These are phyloP conservation scores for Ptychochromis oligacanthus DNA, from an alignment of 2,113 vertebrate genomes.

Conservation along the genomic window DNA sequence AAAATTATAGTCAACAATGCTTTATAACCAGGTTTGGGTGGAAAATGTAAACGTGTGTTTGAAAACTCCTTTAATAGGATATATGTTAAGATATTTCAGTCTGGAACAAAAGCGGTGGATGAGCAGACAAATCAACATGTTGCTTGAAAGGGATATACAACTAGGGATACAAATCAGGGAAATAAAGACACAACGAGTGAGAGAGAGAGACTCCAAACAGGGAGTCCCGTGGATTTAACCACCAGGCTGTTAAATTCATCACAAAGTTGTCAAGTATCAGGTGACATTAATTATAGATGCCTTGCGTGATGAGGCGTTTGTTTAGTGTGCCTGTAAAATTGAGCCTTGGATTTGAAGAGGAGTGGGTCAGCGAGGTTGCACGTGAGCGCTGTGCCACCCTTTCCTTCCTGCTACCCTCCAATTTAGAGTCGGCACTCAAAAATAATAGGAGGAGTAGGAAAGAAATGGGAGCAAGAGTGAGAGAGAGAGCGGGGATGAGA, in stretches of 20 bases:
- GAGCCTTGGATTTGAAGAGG: conserved; percentile 33
- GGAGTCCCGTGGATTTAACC: conserved; percentile 29
- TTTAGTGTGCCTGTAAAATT: conserved; percentile 57
- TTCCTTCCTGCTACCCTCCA: conserved; percentile 6
- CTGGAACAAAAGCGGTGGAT: neutral
- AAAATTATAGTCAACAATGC: neutral
- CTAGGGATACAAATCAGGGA: neutral
- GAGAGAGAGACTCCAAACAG: neutral
- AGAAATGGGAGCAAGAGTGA: conserved; percentile 13
- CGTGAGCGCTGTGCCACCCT: conserved; percentile 25
- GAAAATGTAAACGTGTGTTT: neutral
- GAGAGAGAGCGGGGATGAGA: conserved; percentile 8
- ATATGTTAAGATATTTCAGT: neutral
- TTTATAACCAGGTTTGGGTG: neutral
- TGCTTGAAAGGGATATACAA: neutral
- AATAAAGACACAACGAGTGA: neutral
- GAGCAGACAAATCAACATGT: neutral
- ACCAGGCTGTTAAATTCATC: conserved; percentile 42
- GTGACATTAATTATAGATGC: conserved; percentile 73
- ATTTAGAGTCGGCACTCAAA: conserved; percentile 28
- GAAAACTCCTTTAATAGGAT: neutral
- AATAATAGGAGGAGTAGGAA: conserved; percentile 53
- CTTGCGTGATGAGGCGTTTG: conserved; percentile 59
- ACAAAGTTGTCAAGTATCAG: conserved; percentile 59
- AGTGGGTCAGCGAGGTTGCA: conserved; percentile 51